Percentiles rank a stretch among this genome's conserved stretches.
These are phyloP conservation scores for Eufriesea mexicana DNA, from an alignment of 1,140 invertebrate species.

Conservation along the genomic window DNA sequence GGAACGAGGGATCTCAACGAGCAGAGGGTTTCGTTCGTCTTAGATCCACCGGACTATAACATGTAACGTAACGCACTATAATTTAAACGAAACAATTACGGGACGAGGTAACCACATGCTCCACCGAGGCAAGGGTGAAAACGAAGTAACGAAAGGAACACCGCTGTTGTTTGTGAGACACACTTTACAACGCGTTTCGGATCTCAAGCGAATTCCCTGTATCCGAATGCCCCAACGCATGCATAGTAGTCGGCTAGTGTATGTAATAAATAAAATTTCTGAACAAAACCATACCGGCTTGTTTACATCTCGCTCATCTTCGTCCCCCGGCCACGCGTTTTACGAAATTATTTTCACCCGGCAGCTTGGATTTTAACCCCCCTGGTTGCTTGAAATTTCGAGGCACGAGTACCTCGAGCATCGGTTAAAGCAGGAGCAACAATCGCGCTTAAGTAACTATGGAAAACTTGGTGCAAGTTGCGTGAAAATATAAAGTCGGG, in stretches of 20 bases:
- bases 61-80: conserved; percentile 79
- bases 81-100: conserved; percentile 74
- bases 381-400: background rate
- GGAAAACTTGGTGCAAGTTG: background rate
- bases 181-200: conserved; percentile 65
- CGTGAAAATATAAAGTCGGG: background rate
- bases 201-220: conserved; percentile 72
- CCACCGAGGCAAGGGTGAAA: conserved; percentile 53
- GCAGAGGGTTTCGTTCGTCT: conserved; percentile 54
- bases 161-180: conserved; percentile 69
- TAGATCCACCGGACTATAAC: conserved; percentile 68
- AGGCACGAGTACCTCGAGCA: background rate
- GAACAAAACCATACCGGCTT: conserved; percentile 71
- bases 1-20: background rate
- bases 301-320: background rate
- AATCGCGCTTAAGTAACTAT: background rate
- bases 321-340: background rate
- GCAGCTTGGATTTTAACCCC: background rate
- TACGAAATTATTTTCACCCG: background rate
- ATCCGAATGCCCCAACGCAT: conserved; percentile 76
- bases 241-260: conserved; percentile 82
- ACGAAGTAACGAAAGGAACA: conserved; percentile 47
- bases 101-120: conserved; percentile 70
- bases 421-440: background rate
- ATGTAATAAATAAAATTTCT: conserved; percentile 83